Percentiles rank a stretch among this genome's conserved stretches.
Conservation (phyloP, 2,888 invertebrate species). For the Platycheirus rosarum region DNA sequence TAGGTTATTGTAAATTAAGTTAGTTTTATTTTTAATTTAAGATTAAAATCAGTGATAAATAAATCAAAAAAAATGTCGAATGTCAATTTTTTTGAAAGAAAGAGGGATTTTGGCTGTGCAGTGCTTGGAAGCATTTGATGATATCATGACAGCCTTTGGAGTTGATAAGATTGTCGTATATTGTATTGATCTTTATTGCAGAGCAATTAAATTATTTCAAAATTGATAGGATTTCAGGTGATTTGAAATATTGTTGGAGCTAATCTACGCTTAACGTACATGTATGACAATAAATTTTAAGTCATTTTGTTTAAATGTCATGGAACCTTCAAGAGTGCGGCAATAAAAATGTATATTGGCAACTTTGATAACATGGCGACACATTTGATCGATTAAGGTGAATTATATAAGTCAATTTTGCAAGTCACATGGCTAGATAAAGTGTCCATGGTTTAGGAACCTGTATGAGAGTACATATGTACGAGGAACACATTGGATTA, state of each 20-base stretch:
- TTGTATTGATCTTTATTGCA: background rate
- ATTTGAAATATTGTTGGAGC: no score
- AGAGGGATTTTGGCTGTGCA: background rate
- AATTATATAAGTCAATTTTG: no score
- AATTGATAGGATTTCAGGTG: slow-evolving; percentile 9
- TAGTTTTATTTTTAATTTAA: slow-evolving; percentile 7
- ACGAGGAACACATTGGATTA: no score
- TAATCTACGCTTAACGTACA: background rate
- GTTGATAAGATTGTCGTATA: background rate
- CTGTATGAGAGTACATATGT: no score
- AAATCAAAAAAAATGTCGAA: background rate
- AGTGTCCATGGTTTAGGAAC: no score
- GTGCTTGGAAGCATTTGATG: background rate
- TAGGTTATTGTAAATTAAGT: slow-evolving; percentile 49
- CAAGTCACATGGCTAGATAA: no score
- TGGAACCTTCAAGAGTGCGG: no score
- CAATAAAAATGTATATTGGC: no score
- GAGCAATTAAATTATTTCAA: slow-evolving; percentile 17
- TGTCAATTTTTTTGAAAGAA: background rate
- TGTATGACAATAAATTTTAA: background rate
- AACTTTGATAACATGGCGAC: no score
- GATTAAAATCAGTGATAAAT: slow-evolving; percentile 3
- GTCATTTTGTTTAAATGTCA: background rate
- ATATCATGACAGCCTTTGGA: slow-evolving; percentile 2
- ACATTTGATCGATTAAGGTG: no score